Evolutionary conservation across 2,797 vertebrate genomes (phyloP), one percentile per base, ranked within the genome.

Genomic region (Fistularia commersonii): DNA sequence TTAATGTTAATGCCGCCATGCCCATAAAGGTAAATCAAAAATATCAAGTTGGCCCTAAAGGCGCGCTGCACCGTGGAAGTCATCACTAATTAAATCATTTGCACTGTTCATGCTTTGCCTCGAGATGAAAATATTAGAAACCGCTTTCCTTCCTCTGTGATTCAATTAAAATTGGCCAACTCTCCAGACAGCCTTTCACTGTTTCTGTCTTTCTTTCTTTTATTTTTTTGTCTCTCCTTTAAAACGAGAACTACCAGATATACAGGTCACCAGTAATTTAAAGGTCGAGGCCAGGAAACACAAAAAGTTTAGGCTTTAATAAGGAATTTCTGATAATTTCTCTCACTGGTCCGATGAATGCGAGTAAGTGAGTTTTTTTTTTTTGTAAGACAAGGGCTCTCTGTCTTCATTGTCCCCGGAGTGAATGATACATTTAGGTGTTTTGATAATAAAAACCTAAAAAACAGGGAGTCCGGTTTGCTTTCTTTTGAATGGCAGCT

Each of bases 151-250:
- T 43, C 62, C 68, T 71, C 64, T 73, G 48, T 66, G 66, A 77
- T 81, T 82, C 60, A 80, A 76, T 83, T 87, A 83, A 82, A 76
- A 48, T 56, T 3, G 51, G 51, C 67, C 74, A 74, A 80, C 64
- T 81, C 82, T 80, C 45, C 44, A 51, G 11, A 66, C 36, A 71
- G 54, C 38, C 32, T 54, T 39, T 66, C 44, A 6, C 11, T 38
- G 8, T 53, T 23, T 7, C 35, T 41, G 35, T 34, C 11, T 43
- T 48, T 41, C 8, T 6, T 15, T 48, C 37, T 3, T 6, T n/a
- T 8, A 12, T 13, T 45, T 12, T 33, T 51, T 44, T 37, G 48
- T 41, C 45, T 48, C 14, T 50, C 41, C 2, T 6, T 13, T 8
- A 12, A n/a, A 55, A 50, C 50, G 8, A 12, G 14, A 55, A 47